Percentiles rank a stretch among this genome's conserved stretches.
Evolutionary conservation across 2,113 vertebrate species (phyloP).

Genomic region (Hiodon tergisus): DNA sequence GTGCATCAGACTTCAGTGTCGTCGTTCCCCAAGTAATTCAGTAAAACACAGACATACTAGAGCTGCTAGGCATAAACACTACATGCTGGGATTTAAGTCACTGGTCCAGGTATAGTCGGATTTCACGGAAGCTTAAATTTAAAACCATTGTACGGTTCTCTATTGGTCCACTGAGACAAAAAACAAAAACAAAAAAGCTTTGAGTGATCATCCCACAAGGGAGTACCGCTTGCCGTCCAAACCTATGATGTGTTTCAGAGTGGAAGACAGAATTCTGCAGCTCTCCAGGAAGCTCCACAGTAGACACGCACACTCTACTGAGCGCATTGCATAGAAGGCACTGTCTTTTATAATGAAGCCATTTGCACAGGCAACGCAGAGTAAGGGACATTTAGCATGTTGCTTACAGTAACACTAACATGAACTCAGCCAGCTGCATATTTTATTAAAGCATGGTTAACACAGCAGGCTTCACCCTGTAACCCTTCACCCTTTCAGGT

Average conservation of each 20-base stretch:
- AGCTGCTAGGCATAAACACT: constrained; percentile 25
- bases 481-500: too few species aligned
- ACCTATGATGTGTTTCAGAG: background rate
- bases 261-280: constrained; percentile 6
- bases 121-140: constrained; percentile 61
- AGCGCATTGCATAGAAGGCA: constrained; percentile 38
- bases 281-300: constrained; percentile 32
- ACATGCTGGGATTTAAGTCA: constrained; percentile 40
- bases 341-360: constrained; percentile 24
- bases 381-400: background rate
- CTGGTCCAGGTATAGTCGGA: constrained; percentile 45
- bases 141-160: constrained; percentile 50
- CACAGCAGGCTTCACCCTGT: too few species aligned
- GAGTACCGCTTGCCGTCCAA: constrained; percentile 29
- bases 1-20: constrained; percentile 10
- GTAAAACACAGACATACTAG: constrained; percentile 43
- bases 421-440: too few species aligned
- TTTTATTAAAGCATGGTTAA: too few species aligned
- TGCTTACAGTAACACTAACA: too few species aligned
- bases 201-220: constrained; percentile 50
- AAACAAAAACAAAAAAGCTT: constrained; percentile 28
- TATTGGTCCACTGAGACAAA: constrained; percentile 55
- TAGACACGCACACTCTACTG: constrained; percentile 32
- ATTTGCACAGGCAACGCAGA: background rate
- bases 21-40: constrained; percentile 25